Evolutionary conservation across 2,113 vertebrate genomes (phyloP), one percentile per base, ranked within the genome.

Genomic region (Puntigrus tetrazona): DNA sequence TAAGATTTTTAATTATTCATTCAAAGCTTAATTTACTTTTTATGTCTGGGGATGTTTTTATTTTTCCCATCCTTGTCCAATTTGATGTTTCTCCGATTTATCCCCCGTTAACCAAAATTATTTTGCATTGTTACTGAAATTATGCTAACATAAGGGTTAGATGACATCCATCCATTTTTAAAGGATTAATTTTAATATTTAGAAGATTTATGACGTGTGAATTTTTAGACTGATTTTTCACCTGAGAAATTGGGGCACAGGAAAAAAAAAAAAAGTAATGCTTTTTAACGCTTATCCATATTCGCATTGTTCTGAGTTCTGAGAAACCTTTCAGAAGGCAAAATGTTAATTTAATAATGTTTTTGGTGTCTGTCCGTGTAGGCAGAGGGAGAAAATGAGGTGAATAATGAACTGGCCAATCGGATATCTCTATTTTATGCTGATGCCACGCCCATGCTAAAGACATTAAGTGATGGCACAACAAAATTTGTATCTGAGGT

Each of bases 401-500:
- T 99, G 88, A 99, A 99, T 93, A 99, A 99, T 4, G 98, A 99
- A 86, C 88, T 99, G 94, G 98, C 98, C 92, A 99, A 99, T 93
- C 94, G 98, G 92, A 99, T 99, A 96, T 99, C 98, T 85, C 95
- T 99, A 88, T 99, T 99, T 95, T 99, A 99, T 0, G 98, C 98
- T 38, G 98, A 99, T 85, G 98, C 98, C 72, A 99, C 98, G 0
- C 98, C 98, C 43, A 99, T 99, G 98, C 93, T 99, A 90, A 99
- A 99, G 93, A 97, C 98, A 1, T 93, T 99, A 92, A 99, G 98
- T 70, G 98, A 99, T 57, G 96, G 96, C 90, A 99, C 97, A 5
- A 99, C 97, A 0, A 99, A 99, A 91, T 99, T 99, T 93, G 98
- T 99, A 29, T 99, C 98, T 0, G 98, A 99, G 96, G 98, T 99